These are phyloP conservation scores for Paramormyrops hopkinsi DNA, from an alignment of 2,797 vertebrate species.

Conservation along the genomic window DNA sequence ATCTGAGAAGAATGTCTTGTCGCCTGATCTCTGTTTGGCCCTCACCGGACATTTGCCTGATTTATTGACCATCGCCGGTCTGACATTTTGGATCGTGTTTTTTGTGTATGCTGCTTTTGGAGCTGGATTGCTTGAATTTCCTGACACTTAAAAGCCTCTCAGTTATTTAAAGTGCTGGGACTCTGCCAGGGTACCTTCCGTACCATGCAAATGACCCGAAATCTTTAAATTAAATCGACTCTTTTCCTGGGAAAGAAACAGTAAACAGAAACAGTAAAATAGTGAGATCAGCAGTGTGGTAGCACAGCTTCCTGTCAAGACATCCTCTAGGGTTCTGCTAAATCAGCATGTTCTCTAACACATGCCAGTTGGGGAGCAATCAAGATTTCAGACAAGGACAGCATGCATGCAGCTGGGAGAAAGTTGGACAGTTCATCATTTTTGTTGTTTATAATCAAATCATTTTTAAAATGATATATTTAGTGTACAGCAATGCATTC, in stretches of 20 bases:
- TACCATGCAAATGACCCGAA: neutral
- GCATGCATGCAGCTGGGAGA: conserved; percentile 6
- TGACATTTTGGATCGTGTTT: neutral
- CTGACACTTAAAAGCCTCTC: neutral
- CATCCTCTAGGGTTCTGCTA: neutral
- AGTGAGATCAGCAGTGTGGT: neutral
- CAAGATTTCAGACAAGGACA: conserved; percentile 3
- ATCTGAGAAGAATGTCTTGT: neutral
- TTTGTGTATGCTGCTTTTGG: neutral
- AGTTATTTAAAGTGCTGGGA: neutral
- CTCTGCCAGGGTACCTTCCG: neutral
- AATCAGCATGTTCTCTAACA: neutral
- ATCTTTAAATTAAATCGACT: neutral
- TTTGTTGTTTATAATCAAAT: neutral
- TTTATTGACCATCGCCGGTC: neutral
- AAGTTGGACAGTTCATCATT: neutral
- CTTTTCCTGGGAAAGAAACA: neutral
- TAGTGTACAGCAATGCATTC: neutral
- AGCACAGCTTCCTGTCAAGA: neutral
- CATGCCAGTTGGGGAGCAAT: neutral
- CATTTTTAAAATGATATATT: neutral
- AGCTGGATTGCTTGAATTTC: neutral
- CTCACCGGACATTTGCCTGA: neutral
- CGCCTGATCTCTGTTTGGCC: neutral
- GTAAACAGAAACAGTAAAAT: neutral